Base-by-base conservation (phyloP, 2,888 invertebrate genomes). In the Bugula neritina region DNA sequence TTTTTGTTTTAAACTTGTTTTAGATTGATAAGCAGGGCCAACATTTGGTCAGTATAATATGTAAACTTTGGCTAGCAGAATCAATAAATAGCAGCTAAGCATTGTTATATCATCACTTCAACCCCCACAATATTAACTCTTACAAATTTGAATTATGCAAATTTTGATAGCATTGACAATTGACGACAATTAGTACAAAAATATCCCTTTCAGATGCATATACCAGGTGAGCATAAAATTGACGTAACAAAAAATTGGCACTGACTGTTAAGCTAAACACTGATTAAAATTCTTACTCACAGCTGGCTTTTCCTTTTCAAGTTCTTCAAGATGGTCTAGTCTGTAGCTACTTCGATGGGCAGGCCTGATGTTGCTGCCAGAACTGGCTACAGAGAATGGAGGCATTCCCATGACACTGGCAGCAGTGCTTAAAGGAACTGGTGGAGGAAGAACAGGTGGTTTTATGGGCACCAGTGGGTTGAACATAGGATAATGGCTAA, bases 401-500 rank as follows among this genome's bases (percentile, higher is more conserved):
- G 43, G 43, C 43, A 43, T 43, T 43, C 43, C 43, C 43, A 43
- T 43, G 5, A 17, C 43, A 43, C 10, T 43, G 5, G 43, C 5
- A 43, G 43, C 5, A 43, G 43, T 43, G 43, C 17, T 5, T 43
- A 43, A 17, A 17, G 43, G 43, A 5, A 43, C 17, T 43, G 43
- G 43, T 43, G 43, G 43, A 13, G 63, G 27, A 31, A 63, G 31
- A 13, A 63, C 31, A 31, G 63, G 63, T 34, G 63, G 29, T 34
- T 63, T 63, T 5, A 63, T 27, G 10, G 27, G 31, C 3, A 27
- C 27, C 27, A 63, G 27, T 34, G 63, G 63, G n/a, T 63, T 63
- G 31, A 63, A 63, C 31, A 63, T 34, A 5, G 63, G 27, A 63
- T 63, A 63, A 10, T 63, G 63, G 34, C 31, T 63, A 27, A 63